Percentiles rank a stretch among this genome's conserved stretches.
These are phyloP conservation scores for Orchesella flavescens DNA, from an alignment of 2,888 invertebrate species.

Conservation along the genomic window DNA sequence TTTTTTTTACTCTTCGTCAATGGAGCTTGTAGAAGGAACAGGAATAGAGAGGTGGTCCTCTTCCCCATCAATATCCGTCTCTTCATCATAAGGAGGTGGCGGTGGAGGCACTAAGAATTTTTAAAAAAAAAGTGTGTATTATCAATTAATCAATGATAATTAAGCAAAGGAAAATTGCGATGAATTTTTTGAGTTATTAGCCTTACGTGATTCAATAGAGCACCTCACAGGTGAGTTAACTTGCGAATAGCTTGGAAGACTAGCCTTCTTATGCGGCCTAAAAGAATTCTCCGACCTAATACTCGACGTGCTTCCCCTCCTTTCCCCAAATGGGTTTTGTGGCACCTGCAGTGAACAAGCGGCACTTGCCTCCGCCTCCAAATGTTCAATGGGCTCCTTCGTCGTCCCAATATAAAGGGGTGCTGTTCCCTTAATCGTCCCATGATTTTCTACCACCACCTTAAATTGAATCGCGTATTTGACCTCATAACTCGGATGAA, in stretches of 20 bases:
- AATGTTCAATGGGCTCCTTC: not conserved
- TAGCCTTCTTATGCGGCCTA: constrained; percentile 19
- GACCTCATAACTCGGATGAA: constrained; percentile 19
- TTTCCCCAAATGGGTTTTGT: constrained; percentile 21
- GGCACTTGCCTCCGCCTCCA: not conserved
- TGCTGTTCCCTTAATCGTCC: constrained; percentile 36
- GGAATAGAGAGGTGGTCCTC: constrained; percentile 37
- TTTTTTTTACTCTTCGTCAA: constrained; percentile 31
- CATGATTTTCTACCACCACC: constrained; percentile 40
- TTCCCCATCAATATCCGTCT: constrained; percentile 33
- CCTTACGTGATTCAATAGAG: constrained; percentile 28
- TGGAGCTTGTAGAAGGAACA: constrained; percentile 34
- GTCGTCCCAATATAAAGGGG: constrained; percentile 26
- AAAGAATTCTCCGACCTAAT: constrained; percentile 25
- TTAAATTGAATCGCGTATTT: constrained; percentile 46
- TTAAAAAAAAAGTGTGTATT: not conserved
- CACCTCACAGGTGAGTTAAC: constrained; percentile 40
- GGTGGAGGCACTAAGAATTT: constrained; percentile 37
- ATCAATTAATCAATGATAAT: not conserved
- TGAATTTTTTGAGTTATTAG: too few relatives aligned
- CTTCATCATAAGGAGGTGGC: constrained; percentile 39
- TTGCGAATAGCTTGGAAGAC: constrained; percentile 42
- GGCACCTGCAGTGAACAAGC: constrained; percentile 26
- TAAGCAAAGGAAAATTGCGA: too few relatives aligned
- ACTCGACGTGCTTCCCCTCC: constrained; percentile 13